Base-by-base conservation (phyloP, 2,888 invertebrate species). In the Trichopria drosophilae region DNA sequence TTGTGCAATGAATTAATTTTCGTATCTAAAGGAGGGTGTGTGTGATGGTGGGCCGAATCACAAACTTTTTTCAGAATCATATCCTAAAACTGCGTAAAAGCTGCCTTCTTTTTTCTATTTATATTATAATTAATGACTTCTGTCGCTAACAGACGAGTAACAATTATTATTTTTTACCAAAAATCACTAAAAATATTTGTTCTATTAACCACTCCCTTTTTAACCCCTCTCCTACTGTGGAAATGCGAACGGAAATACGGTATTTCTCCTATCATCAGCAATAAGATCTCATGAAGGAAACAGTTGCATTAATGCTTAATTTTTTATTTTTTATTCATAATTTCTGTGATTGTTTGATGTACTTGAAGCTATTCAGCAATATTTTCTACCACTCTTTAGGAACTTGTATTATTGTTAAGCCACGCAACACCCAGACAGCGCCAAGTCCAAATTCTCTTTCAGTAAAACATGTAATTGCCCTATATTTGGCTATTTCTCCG, bases 381-480 rank as follows among this genome's bases (percentile, higher is more conserved):
- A n/a, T n/a, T n/a, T n/a, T n/a, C n/a, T n/a, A n/a, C n/a, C n/a
- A 28, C n/a, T 28, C n/a, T 28, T 4, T 28, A 13, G 15, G 18
- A 12, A 32, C 32, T 31, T 32, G 15, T 13, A n/a, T 12, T 32
- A 32, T 13, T 32, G 32, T 12, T 4, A 4, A 10, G 6, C 32
- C 4, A n/a, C 18, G n/a, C 16, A n/a, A 13, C 13, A 32, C 32
- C 5, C 13, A 10, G 4, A 9, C 12, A 28, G 28, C 28, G 28
- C 28, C n/a, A 28, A 28, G 13, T 28, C 28, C 13, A 28, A 28
- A 28, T 32, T 32, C 32, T 32, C 13, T 6, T n/a, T 3, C 18
- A 6, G 32, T 16, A 32, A 32, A 32, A 32, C 32, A 32, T 32
- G 15, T 32, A n/a, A 32, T 32, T 32, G 32, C 18, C 32, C 32